These are phyloP conservation scores for Odocoileus virginianus DNA, from an alignment of 2,113 vertebrate genomes.

Conservation along the genomic window DNA sequence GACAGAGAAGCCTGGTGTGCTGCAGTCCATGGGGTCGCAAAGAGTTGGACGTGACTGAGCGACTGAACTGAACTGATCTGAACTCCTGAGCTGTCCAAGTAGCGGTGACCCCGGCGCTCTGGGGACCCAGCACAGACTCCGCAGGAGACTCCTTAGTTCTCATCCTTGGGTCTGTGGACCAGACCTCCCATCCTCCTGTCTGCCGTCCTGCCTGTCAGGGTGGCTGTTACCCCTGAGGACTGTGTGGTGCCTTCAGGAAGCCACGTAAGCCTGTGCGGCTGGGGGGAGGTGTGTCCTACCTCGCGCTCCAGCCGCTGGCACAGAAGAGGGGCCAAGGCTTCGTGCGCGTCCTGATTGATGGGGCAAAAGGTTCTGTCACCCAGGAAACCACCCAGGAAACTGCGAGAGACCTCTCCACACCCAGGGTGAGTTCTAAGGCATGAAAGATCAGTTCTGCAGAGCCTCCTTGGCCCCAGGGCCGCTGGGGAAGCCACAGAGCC, in stretches of 20 bases:
- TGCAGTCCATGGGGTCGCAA: neutral
- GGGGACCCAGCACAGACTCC: neutral
- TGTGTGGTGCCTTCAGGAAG: neutral
- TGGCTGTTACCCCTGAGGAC: neutral
- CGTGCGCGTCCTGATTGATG: neutral
- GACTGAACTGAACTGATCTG: neutral
- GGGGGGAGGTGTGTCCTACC: neutral
- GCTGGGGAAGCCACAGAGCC: conserved; percentile 24
- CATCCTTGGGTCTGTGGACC: neutral
- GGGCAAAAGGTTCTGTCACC: neutral
- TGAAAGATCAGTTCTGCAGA: conserved; percentile 18
- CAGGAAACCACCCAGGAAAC: conserved; percentile 64
- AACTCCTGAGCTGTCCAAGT: neutral
- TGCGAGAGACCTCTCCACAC: neutral
- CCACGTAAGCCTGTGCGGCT: neutral
- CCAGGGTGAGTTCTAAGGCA: neutral
- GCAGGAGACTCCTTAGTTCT: neutral
- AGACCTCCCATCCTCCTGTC: neutral
- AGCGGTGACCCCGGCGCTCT: neutral
- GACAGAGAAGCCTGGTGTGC: neutral
- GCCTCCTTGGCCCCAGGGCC: conserved; percentile 34
- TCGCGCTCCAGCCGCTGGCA: neutral
- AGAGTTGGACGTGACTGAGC: neutral
- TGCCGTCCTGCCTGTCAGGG: neutral
- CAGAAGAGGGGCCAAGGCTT: neutral